Percentiles rank a stretch among this genome's conserved stretches.
Evolutionary conservation across 1,140 invertebrate species (phyloP).

Genomic region (Drosophila repletoides): DNA sequence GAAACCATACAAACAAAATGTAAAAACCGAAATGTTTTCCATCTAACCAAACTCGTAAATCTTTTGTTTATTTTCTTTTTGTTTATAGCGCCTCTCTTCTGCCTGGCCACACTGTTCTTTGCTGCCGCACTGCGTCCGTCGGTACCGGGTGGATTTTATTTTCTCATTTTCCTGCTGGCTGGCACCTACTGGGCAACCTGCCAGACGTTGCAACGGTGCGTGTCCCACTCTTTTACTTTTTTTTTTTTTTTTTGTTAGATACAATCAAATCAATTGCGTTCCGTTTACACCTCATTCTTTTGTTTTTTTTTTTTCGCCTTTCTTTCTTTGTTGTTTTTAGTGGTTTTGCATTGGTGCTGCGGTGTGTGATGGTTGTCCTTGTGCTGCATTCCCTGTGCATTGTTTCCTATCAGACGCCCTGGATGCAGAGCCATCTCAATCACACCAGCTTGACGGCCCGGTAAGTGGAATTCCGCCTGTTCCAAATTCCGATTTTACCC

Average conservation of each 20-base stretch:
- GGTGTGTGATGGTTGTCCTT: slow-evolving; percentile 89
- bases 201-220: slow-evolving; percentile 85
- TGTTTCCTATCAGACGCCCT: slow-evolving; percentile 94
- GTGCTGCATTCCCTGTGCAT: slow-evolving; percentile 89
- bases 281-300: slow-evolving; percentile 16
- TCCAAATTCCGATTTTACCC: not conserved
- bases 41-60: slow-evolving; percentile 2
- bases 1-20: too few species aligned
- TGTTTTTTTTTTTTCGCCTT: slow-evolving; percentile 22
- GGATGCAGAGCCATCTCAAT: slow-evolving; percentile 88
- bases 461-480: slow-evolving; percentile 76
- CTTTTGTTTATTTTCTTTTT: not conserved
- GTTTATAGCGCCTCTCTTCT: slow-evolving; percentile 87
- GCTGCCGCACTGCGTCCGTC: slow-evolving; percentile 91
- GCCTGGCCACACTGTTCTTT: slow-evolving; percentile 88
- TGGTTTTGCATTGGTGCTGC: slow-evolving; percentile 89
- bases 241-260: not conserved
- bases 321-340: slow-evolving; percentile 53
- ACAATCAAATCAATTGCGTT: slow-evolving; percentile 31
- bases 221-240: slow-evolving; percentile 20
- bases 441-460: slow-evolving; percentile 87
- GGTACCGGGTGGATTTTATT: slow-evolving; percentile 91
- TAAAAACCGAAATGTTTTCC: not conserved
- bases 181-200: slow-evolving; percentile 95
- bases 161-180: slow-evolving; percentile 91